A percentile compares a stretch with the other conserved stretches of the same genome.
Evolutionary conservation across 2,888 invertebrate species (phyloP).

Genomic region (Plagodis pulveraria): DNA sequence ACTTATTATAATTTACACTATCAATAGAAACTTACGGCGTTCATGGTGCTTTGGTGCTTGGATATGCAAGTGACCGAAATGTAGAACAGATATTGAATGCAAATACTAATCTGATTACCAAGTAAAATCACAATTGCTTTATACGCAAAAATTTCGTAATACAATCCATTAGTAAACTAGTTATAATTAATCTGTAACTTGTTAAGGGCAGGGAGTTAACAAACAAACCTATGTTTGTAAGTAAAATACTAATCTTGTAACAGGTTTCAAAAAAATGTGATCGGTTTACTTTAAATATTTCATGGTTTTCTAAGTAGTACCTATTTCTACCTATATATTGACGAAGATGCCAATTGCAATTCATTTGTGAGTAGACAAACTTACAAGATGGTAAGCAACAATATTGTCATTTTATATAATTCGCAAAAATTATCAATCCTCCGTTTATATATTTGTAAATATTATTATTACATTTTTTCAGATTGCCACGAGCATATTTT

Average conservation of each 20-base stretch:
- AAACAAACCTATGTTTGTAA: constrained; percentile 1
- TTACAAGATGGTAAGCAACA: constrained; percentile 27
- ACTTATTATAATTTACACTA: no score
- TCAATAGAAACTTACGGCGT: constrained; percentile 22
- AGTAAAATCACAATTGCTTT: constrained; percentile 4
- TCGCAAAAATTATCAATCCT: no score
- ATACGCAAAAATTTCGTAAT: constrained; percentile 20
- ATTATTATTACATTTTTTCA: constrained; percentile 36
- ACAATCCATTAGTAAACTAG: constrained; percentile 17
- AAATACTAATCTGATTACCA: background rate
- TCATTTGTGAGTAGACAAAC: constrained; percentile 15
- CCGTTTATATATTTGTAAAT: background rate
- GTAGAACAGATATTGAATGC: background rate
- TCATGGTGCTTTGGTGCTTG: constrained; percentile 19
- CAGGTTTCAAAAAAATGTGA: constrained; percentile 27
- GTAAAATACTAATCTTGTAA: constrained; percentile 16
- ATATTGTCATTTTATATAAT: background rate
- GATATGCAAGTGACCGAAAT: no score
- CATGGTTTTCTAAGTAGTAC: background rate
- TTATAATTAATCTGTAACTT: constrained; percentile 17
- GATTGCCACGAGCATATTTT: constrained; percentile 36
- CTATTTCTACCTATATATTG: constrained; percentile 24
- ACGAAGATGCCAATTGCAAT: constrained; percentile 1
- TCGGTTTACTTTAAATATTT: constrained; percentile 6
- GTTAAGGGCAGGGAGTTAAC: constrained; percentile 8